Conservation (phyloP, 2,888 invertebrate genomes). For the Myathropa florea region DNA sequence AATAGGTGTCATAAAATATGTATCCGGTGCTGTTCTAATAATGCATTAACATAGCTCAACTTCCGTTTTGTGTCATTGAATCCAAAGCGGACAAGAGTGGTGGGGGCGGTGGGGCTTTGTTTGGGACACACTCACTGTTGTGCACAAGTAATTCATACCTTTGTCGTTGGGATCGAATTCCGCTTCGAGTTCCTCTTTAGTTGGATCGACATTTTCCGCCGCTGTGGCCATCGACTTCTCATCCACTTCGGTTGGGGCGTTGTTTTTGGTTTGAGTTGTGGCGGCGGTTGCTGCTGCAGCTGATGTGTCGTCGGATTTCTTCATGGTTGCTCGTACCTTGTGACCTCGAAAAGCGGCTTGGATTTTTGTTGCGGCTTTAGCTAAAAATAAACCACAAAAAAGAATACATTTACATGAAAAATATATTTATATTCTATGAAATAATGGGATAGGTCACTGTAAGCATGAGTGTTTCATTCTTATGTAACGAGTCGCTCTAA, state of each 20-base stretch:
- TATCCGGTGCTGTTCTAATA: slow-evolving; percentile 11
- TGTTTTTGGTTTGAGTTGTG: slow-evolving; percentile 40
- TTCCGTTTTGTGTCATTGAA: slow-evolving; percentile 28
- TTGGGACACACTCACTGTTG: too few relatives aligned
- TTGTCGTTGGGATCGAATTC: slow-evolving; percentile 91
- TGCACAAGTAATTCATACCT: slow-evolving; percentile 82
- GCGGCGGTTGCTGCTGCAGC: slow-evolving; percentile 74
- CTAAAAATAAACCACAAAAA: slow-evolving; percentile 73
- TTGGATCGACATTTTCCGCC: slow-evolving; percentile 81
- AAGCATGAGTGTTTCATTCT: too few relatives aligned
- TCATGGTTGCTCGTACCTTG: slow-evolving; percentile 88
- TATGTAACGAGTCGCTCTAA: too few relatives aligned
- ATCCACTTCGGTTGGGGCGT: slow-evolving; percentile 34
- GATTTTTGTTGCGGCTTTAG: slow-evolving; percentile 90
- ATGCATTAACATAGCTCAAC: slow-evolving; percentile 35
- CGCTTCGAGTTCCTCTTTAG: slow-evolving; percentile 87
- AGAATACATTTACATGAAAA: neutral
- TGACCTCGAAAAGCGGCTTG: slow-evolving; percentile 94
- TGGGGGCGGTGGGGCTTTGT: neutral
- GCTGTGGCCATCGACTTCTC: slow-evolving; percentile 72
- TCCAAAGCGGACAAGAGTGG: neutral
- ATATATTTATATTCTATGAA: neutral
- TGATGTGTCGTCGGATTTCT: slow-evolving; percentile 83
- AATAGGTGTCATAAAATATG: slow-evolving; percentile 33
- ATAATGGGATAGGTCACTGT: neutral